Conservation (phyloP, 2,888 invertebrate species). For the Eupithecia subfuscata region DNA sequence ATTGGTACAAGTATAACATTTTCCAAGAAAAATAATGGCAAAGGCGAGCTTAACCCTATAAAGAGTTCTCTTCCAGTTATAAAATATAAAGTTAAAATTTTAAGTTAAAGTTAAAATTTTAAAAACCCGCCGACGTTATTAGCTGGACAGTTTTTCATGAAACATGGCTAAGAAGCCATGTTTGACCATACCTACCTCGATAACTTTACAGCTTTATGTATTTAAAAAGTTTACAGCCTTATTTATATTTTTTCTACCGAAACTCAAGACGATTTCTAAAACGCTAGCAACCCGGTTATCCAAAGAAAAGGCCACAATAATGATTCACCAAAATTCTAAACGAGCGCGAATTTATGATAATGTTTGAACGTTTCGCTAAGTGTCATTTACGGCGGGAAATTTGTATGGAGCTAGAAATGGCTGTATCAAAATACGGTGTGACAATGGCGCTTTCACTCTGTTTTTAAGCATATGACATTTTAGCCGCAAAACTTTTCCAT, state of each 20-base stretch:
- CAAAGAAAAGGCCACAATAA: conserved; percentile 27
- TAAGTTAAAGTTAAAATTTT: too few species aligned
- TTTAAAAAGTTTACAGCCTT: not conserved
- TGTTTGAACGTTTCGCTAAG: conserved; percentile 31
- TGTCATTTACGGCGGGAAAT: conserved; percentile 48
- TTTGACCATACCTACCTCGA: not conserved
- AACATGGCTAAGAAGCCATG: too few species aligned
- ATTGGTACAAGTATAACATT: too few species aligned
- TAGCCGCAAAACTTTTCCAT: not conserved
- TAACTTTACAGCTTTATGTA: not conserved
- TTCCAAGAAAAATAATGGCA: too few species aligned
- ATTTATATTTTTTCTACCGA: not conserved
- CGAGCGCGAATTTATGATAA: conserved; percentile 39
- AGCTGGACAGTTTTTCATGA: too few species aligned
- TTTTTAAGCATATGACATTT: conserved; percentile 11
- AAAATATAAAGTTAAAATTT: too few species aligned
- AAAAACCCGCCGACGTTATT: too few species aligned
- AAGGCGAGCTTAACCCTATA: too few species aligned
- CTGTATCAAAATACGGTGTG: conserved; percentile 42
- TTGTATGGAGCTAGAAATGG: conserved; percentile 32
- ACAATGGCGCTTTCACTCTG: conserved; percentile 37
- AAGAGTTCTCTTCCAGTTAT: too few species aligned
- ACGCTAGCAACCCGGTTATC: conserved; percentile 39
- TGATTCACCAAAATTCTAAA: conserved; percentile 41
- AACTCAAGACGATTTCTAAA: conserved; percentile 29